These are phyloP conservation scores for Eueremaeus valkanovi DNA, from an alignment of 2,888 invertebrate genomes.

Conservation along the genomic window DNA sequence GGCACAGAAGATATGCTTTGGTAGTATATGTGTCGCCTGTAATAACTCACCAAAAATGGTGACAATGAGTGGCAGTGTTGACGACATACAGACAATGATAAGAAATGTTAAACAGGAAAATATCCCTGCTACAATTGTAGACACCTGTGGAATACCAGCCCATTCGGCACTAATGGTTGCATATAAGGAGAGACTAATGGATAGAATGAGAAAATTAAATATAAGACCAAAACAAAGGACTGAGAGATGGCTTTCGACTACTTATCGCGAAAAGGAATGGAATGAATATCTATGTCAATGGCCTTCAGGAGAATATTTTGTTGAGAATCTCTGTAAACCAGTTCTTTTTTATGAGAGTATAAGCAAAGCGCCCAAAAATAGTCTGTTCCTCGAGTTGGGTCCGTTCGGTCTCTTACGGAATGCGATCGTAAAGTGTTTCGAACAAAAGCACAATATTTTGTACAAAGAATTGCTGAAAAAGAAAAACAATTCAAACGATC, in stretches of 20 bases:
- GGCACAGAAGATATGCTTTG: slow-evolving; percentile 8
- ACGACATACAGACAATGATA: neutral
- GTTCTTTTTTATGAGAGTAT: slow-evolving; percentile 87
- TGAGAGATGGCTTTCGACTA: slow-evolving; percentile 82
- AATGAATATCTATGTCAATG: slow-evolving; percentile 67
- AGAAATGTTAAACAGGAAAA: neutral
- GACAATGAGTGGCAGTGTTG: slow-evolving; percentile 35
- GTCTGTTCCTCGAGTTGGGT: slow-evolving; percentile 85
- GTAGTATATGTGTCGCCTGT: slow-evolving; percentile 19
- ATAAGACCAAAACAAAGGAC: slow-evolving; percentile 72
- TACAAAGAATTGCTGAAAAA: slow-evolving; percentile 8
- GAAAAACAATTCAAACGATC: neutral
- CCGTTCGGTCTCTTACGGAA: slow-evolving; percentile 61
- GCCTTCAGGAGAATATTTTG: slow-evolving; percentile 88
- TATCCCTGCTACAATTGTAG: slow-evolving; percentile 33
- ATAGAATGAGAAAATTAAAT: slow-evolving; percentile 55
- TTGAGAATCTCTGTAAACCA: slow-evolving; percentile 87
- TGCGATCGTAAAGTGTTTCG: neutral
- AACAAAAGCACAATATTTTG: slow-evolving; percentile 1
- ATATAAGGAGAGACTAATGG: neutral
- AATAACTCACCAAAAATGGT: slow-evolving; percentile 27
- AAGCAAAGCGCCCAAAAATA: slow-evolving; percentile 74
- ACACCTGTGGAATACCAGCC: slow-evolving; percentile 22
- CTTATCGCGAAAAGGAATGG: slow-evolving; percentile 70
- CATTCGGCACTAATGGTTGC: slow-evolving; percentile 16